phyloP scores from a whole-genome alignment of 2,888 invertebrate genomes.

The Muschampia plurimacula region DNA sequence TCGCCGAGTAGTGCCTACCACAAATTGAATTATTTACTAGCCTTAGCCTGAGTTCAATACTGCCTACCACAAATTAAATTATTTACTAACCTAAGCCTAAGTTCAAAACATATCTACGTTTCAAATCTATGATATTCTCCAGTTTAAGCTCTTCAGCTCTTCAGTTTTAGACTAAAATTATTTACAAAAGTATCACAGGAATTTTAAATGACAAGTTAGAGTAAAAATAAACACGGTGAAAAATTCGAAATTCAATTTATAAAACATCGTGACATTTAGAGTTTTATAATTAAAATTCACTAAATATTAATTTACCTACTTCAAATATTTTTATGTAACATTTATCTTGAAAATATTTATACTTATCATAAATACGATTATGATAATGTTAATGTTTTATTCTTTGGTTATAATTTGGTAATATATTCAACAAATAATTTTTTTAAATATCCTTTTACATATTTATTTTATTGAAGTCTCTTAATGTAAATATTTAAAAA shows the following conservation, averaged over 20 bases:
- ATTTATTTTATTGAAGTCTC: too few species aligned
- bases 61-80: background rate
- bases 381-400: too few species aligned
- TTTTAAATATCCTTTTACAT: too few species aligned
- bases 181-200: slow-evolving; percentile 80
- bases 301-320: too few species aligned
- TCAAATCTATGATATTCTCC: slow-evolving; percentile 22
- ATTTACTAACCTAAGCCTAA: background rate
- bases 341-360: too few species aligned
- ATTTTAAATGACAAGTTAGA: slow-evolving; percentile 51
- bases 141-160: slow-evolving; percentile 45
- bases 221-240: background rate
- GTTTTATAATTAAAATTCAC: background rate
- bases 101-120: background rate
- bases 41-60: background rate
- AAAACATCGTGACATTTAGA: background rate
- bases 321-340: too few species aligned
- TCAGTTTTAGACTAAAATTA: slow-evolving; percentile 52
- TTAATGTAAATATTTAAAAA: too few species aligned
- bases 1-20: background rate
- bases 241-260: slow-evolving; percentile 7
- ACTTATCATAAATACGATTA: too few species aligned
- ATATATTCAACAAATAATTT: too few species aligned
- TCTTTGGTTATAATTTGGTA: too few species aligned
- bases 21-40: background rate